Percentiles rank a stretch among this genome's conserved stretches.
phyloP scores from a whole-genome alignment of 2,888 invertebrate species.

The Eudemis profundana region DNA sequence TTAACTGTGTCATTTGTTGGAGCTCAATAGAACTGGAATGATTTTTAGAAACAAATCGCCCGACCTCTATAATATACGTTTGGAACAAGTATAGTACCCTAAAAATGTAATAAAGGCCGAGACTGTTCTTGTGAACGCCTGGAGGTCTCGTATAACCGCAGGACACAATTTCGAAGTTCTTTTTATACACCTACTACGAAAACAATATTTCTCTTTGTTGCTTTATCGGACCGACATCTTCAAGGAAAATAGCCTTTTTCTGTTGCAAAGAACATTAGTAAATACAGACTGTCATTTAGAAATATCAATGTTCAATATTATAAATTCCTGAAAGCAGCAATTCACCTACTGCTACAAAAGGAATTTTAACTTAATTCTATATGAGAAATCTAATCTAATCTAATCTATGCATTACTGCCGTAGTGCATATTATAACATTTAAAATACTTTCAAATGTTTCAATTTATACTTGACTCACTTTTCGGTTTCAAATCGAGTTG shows the following conservation, averaged over 20 bases:
- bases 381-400: no score
- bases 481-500: no score
- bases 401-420: no score
- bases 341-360: no score
- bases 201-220: conserved; percentile 4
- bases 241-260: background rate
- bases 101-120: conserved; percentile 13
- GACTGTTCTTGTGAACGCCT: conserved; percentile 8
- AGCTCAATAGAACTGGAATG: background rate
- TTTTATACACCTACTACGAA: background rate
- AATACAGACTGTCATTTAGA: no score
- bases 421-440: no score
- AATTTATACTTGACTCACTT: no score
- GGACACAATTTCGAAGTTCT: conserved; percentile 9
- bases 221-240: background rate
- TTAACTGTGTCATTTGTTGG: background rate
- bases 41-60: conserved; percentile 1
- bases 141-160: conserved; percentile 8
- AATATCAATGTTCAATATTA: no score
- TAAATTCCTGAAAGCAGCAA: no score
- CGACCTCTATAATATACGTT: conserved; percentile 5
- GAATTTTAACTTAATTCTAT: no score
- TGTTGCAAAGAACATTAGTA: no score
- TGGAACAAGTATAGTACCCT: background rate
- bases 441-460: no score